These are phyloP conservation scores for Rousettus leschenaultii DNA, from an alignment of 2,113 vertebrate genomes.

Conservation along the genomic window DNA sequence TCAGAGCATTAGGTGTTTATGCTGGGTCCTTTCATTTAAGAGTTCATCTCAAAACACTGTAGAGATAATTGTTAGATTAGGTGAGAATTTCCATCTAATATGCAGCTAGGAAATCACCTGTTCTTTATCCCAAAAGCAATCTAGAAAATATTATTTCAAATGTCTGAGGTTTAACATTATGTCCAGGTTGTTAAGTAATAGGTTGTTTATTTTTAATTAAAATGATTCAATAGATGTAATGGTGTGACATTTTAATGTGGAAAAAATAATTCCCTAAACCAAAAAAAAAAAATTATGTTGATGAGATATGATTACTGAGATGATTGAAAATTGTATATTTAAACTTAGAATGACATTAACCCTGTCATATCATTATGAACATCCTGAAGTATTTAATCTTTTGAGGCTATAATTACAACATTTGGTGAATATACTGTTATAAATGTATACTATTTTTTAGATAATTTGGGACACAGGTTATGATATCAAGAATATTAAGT, in stretches of 20 bases:
- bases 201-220: neutral
- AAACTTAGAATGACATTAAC: neutral
- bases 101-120: neutral
- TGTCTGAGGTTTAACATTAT: neutral
- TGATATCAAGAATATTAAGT: neutral
- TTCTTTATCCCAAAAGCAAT: neutral
- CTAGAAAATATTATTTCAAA: neutral
- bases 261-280: neutral
- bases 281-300: neutral
- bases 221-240: neutral
- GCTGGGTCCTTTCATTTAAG: neutral
- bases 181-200: neutral
- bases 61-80: neutral
- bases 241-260: neutral
- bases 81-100: neutral
- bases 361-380: neutral
- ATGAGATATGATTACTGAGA: neutral
- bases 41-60: neutral
- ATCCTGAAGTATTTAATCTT: neutral
- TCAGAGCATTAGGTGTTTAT: neutral
- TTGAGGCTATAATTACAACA: neutral
- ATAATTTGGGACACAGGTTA: no score
- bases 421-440: neutral
- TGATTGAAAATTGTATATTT: neutral
- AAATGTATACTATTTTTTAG: neutral